phyloP scores from a whole-genome alignment of 2,797 vertebrate species.

The Sebastes hubbsi region DNA sequence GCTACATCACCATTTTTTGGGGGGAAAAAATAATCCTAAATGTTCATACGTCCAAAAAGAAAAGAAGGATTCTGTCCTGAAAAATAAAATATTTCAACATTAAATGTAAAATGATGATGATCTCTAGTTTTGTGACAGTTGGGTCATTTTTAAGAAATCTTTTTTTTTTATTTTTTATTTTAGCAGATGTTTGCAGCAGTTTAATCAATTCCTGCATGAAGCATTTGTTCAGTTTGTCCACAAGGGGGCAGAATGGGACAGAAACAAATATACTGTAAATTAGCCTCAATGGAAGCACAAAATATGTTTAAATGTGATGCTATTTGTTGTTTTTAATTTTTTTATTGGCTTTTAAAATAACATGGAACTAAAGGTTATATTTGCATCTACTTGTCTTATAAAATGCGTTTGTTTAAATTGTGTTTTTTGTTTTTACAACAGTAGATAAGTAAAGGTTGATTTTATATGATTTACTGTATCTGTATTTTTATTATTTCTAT shows the following conservation, averaged over 20 bases:
- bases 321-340: background rate
- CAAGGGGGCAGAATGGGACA: conserved; percentile 46
- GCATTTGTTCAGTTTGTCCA: conserved; percentile 37
- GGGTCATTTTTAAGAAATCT: background rate
- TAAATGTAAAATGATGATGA: background rate
- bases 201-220: background rate
- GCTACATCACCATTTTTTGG: background rate
- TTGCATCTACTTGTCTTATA: background rate
- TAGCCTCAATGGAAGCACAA: background rate
- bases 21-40: background rate
- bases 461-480: background rate
- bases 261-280: background rate
- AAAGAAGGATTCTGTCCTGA: background rate
- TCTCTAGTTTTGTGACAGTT: background rate
- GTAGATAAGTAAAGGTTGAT: background rate
- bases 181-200: background rate
- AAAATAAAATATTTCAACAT: background rate
- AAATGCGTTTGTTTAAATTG: background rate
- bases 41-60: background rate
- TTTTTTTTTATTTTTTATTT: background rate
- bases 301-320: background rate
- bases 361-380: background rate
- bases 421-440: background rate
- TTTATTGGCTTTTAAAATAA: background rate
- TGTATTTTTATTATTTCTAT: background rate